Percentiles rank a stretch among this genome's conserved stretches.
phyloP scores from a whole-genome alignment of 2,888 invertebrate species.

The Myopa tessellatipennis region DNA sequence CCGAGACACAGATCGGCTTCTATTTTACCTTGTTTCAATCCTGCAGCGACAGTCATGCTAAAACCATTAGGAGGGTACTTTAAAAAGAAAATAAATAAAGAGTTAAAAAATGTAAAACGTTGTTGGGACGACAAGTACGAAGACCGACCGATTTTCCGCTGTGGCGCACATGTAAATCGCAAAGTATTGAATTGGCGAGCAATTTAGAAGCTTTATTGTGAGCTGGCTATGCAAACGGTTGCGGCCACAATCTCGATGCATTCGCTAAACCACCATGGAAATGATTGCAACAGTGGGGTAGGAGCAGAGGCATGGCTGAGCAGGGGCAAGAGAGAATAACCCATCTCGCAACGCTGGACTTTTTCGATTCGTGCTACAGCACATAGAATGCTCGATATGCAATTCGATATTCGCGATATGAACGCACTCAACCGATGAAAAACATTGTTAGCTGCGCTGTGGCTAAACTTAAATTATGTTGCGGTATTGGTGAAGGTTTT shows the following conservation, averaged over 20 bases:
- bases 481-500: no score
- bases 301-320: background rate
- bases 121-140: background rate
- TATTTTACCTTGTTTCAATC: constrained; percentile 16
- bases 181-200: constrained; percentile 51
- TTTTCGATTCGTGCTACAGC: constrained; percentile 24
- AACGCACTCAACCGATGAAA: background rate
- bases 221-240: background rate
- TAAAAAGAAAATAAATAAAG: background rate
- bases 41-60: constrained; percentile 39
- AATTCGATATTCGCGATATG: background rate
- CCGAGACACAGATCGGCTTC: constrained; percentile 25
- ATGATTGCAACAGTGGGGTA: no score
- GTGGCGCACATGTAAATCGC: constrained; percentile 24
- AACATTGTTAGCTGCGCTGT: background rate
- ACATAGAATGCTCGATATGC: constrained; percentile 33
- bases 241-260: constrained; percentile 26
- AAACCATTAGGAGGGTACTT: constrained; percentile 36
- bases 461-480: no score
- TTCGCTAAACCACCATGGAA: background rate
- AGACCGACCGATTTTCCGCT: constrained; percentile 6
- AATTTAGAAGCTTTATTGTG: constrained; percentile 53
- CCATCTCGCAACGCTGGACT: constrained; percentile 19
- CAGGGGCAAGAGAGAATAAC: background rate
- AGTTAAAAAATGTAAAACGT: background rate